Evolutionary conservation across 2,888 invertebrate species (phyloP), one percentile per base, ranked within the genome.

Genomic region (Yponomeuta sedellus): DNA sequence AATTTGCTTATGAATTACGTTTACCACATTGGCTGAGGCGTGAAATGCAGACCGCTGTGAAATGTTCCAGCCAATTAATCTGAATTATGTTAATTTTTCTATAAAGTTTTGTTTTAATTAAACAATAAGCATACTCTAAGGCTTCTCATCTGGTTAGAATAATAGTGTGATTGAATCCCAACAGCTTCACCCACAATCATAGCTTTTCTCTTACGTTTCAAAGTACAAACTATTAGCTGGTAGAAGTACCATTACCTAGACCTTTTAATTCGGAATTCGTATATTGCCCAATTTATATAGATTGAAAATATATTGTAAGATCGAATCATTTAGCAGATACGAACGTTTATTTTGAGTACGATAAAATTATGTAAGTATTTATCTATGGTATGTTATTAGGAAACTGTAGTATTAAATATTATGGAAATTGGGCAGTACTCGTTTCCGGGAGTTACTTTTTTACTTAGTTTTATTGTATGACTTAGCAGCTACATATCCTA

Each of bases 191-290:
- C 75, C 74, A 77, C 71, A 67, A 71, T 71, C 68, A 65, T 66
- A 20, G 56, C 69, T 74, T 78, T 79, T 77, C 75, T 73, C 77
- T 76, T 87, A 88, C 84, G 83, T 88, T 87, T 85, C 83, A 82
- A 88, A 89, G 89, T 90, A 90, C 89, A 90, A 90, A 89, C 74
- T 81, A 28, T 86, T 85, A 81, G 79, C 82, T 64, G 64, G 56
- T 56, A 28, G 19, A n/a, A 20, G 39, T 40, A 63, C 39, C 11
- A 52, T 16, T 16, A 16, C 44, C 12, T 52, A 52, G 16, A 16
- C 44, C 44, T 52, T 52, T 16, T 16, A 52, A 12, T 52, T 52
- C 44, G 16, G 44, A 52, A 52, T 3, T 52, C 44, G 44, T 44
- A 52, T 52, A 52, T 52, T 52, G 40, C 40, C 63, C 63, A 73